phyloP scores from a whole-genome alignment of 2,888 invertebrate genomes.

The Agonopterix heracliana region DNA sequence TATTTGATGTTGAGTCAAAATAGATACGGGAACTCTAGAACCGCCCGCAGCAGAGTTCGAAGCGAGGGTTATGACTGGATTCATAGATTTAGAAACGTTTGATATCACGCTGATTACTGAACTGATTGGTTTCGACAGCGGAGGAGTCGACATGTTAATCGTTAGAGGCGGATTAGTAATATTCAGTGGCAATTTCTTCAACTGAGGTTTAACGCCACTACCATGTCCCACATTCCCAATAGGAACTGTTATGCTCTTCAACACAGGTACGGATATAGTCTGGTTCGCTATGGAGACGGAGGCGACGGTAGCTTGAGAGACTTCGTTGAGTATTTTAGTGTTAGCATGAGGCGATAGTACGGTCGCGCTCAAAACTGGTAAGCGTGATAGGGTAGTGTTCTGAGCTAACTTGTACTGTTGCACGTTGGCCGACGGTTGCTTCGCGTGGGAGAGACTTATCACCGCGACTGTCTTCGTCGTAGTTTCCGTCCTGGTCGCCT shows the following conservation, averaged over 20 bases:
- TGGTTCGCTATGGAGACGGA: conserved; percentile 72
- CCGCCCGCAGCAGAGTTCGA: conserved; percentile 40
- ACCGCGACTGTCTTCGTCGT: conserved; percentile 73
- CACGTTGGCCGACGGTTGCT: conserved; percentile 50
- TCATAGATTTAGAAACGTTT: conserved; percentile 56
- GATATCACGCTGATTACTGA: conserved; percentile 71
- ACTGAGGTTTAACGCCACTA: conserved; percentile 38
- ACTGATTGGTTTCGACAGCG: conserved; percentile 57
- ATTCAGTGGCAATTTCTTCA: conserved; percentile 56
- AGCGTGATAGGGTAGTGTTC: conserved; percentile 41
- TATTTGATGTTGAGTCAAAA: conserved; percentile 65
- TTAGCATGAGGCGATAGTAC: conserved; percentile 57
- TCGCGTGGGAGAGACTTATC: conserved; percentile 64
- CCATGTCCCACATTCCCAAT: conserved; percentile 42
- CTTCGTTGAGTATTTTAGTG: conserved; percentile 71
- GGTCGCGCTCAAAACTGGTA: conserved; percentile 56
- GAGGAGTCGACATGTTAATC: conserved; percentile 52
- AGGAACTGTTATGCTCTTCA: conserved; percentile 60
- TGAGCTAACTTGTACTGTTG: conserved; percentile 66
- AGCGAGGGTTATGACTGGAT: conserved; percentile 58
- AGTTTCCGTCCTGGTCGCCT: conserved; percentile 68
- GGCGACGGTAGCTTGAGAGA: conserved; percentile 76
- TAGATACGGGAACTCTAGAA: conserved; percentile 59
- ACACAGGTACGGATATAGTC: conserved; percentile 67
- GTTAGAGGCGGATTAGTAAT: conserved; percentile 50